Conservation (phyloP, 2,888 invertebrate species). For the Nomada hirtipes region DNA sequence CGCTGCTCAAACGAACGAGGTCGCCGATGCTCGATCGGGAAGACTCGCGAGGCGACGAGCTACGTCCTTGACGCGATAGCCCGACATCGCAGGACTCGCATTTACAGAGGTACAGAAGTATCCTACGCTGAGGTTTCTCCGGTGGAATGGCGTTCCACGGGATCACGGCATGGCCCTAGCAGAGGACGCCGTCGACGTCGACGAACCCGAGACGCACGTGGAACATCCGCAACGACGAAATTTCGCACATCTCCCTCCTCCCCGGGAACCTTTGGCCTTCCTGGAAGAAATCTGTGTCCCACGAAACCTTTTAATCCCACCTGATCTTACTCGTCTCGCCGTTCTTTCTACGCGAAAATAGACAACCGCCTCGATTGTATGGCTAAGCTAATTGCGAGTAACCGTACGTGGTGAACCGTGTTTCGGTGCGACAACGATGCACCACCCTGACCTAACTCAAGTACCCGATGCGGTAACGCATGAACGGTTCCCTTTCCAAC, state of each 20-base stretch:
- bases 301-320: background rate
- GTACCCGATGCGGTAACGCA: background rate
- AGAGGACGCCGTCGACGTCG: constrained; percentile 44
- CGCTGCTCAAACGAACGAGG: constrained; percentile 7
- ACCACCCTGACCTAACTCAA: constrained; percentile 4
- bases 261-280: constrained; percentile 19
- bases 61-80: constrained; percentile 21
- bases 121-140: constrained; percentile 52
- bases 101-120: background rate
- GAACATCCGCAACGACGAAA: constrained; percentile 54
- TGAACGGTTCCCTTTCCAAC: background rate
- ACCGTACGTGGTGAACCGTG: background rate
- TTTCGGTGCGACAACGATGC: background rate
- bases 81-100: constrained; percentile 40
- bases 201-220: constrained; percentile 33
- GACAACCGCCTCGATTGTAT: no score
- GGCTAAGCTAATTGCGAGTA: background rate
- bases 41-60: constrained; percentile 41
- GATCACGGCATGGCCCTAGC: constrained; percentile 48
- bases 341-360: background rate
- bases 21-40: constrained; percentile 27
- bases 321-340: background rate
- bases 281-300: constrained; percentile 46
- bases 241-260: constrained; percentile 59
- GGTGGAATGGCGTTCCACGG: constrained; percentile 55